A percentile compares a stretch with the other conserved stretches of the same genome.
These are phyloP conservation scores for Calliphora vicina DNA, from an alignment of 1,140 invertebrate species.

Conservation along the genomic window DNA sequence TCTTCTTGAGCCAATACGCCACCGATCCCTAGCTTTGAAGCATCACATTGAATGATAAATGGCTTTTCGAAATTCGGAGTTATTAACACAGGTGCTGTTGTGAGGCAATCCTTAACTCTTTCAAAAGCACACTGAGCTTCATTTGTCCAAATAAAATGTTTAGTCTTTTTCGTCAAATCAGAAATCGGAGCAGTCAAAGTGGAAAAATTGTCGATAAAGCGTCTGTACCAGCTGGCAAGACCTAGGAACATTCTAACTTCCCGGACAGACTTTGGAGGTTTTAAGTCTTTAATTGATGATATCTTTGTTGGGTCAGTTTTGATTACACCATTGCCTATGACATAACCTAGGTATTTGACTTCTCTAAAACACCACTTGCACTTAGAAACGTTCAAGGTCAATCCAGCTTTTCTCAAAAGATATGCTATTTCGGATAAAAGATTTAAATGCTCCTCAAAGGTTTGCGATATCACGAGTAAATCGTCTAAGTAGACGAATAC, in stretches of 20 bases:
- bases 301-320: neutral
- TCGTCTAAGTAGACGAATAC: constrained; percentile 26
- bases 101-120: too few species aligned
- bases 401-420: neutral
- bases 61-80: too few species aligned
- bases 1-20: too few species aligned
- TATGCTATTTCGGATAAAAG: neutral
- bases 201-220: too few species aligned
- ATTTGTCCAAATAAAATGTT: too few species aligned
- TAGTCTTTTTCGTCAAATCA: too few species aligned
- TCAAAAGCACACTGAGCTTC: too few species aligned
- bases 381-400: constrained; percentile 5
- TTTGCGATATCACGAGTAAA: neutral
- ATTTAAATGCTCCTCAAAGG: neutral
- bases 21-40: too few species aligned
- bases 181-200: too few species aligned
- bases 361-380: constrained; percentile 8
- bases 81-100: too few species aligned
- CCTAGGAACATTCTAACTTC: constrained; percentile 13
- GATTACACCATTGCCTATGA: neutral
- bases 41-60: too few species aligned
- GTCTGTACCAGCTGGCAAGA: neutral
- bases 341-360: constrained; percentile 17
- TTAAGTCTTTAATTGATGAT: neutral
- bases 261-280: neutral